Conservation (phyloP, 2,113 vertebrate species). For the Larimichthys crocea region DNA sequence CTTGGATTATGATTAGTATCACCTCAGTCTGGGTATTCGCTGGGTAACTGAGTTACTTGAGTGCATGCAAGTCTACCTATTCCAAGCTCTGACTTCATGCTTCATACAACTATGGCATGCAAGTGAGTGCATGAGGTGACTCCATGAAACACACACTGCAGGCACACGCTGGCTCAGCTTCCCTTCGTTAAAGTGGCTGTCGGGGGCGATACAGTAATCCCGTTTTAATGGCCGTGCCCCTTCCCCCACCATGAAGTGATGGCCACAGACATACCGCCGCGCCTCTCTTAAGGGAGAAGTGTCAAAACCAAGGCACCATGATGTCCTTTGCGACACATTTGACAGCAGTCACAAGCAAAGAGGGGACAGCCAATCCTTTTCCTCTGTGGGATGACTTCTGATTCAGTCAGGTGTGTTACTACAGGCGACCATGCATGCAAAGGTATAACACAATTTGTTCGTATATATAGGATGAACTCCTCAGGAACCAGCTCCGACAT, state of each 20-base stretch:
- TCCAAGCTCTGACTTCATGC: slow-evolving; percentile 40
- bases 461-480: neutral
- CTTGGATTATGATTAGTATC: neutral
- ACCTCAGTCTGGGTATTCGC: slow-evolving; percentile 1
- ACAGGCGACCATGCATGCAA: neutral
- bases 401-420: slow-evolving; percentile 39
- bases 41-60: slow-evolving; percentile 8
- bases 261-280: slow-evolving; percentile 63
- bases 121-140: slow-evolving; percentile 38
- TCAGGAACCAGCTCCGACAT: slow-evolving; percentile 16
- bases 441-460: slow-evolving; percentile 1
- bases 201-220: slow-evolving; percentile 77
- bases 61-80: slow-evolving; percentile 43
- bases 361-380: slow-evolving; percentile 23
- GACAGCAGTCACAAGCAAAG: slow-evolving; percentile 57
- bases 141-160: slow-evolving; percentile 62
- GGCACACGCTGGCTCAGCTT: slow-evolving; percentile 71
- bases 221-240: slow-evolving; percentile 77
- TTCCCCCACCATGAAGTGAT: slow-evolving; percentile 71
- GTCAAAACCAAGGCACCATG: slow-evolving; percentile 64
- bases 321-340: slow-evolving; percentile 39
- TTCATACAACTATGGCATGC: slow-evolving; percentile 58
- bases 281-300: slow-evolving; percentile 74
- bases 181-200: slow-evolving; percentile 75
- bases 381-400: slow-evolving; percentile 13